Evolutionary conservation across 2,888 invertebrate genomes (phyloP).

Genomic region (Tetrapedia diversipes): DNA sequence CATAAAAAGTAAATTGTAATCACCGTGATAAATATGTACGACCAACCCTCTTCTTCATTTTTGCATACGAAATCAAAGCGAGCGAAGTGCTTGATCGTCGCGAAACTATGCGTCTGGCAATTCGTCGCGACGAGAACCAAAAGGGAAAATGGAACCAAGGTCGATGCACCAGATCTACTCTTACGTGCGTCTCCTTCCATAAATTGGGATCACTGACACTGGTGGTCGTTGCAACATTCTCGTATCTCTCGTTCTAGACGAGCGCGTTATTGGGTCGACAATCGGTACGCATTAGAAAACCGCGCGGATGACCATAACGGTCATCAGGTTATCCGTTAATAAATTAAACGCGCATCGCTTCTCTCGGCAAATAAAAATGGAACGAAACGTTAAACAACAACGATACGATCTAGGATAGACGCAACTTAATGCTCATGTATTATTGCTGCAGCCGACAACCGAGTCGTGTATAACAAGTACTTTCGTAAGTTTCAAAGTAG

Average conservation of each 20-base stretch:
- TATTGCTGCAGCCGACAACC: too few relatives aligned
- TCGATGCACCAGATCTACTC: neutral
- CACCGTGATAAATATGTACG: too few relatives aligned
- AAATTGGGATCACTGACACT: conserved; percentile 1
- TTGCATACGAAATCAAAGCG: neutral
- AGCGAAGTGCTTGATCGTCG: neutral
- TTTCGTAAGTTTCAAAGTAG: too few relatives aligned
- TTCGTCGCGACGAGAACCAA: neutral
- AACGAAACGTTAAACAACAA: too few relatives aligned
- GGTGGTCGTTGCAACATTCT: conserved; percentile 16
- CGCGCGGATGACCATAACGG: neutral
- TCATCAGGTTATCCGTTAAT: too few relatives aligned
- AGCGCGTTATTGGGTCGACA: conserved; percentile 23
- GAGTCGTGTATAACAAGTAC: too few relatives aligned
- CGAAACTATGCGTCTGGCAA: neutral
- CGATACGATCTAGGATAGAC: too few relatives aligned
- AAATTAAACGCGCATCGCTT: too few relatives aligned
- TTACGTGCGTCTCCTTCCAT: neutral
- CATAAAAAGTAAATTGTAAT: too few relatives aligned
- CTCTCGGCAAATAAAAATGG: too few relatives aligned
- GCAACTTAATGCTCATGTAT: too few relatives aligned
- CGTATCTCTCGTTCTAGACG: conserved; percentile 23
- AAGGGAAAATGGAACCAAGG: conserved; percentile 18
- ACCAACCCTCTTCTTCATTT: too few relatives aligned
- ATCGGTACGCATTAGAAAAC: conserved; percentile 7